Conservation (phyloP, 2,113 vertebrate genomes). For the Heliornis fulica region DNA sequence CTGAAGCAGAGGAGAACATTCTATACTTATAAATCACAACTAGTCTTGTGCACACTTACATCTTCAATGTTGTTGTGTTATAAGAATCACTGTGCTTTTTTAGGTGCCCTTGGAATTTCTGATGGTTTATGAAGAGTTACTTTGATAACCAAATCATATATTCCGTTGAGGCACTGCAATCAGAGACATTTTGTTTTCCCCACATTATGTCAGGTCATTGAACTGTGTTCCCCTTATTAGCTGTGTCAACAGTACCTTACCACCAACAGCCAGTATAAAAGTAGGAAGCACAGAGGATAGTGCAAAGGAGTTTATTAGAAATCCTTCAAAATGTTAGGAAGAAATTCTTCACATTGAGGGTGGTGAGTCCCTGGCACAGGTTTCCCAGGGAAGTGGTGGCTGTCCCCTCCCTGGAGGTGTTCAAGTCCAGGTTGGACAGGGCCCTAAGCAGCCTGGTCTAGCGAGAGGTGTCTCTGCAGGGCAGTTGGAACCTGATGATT, state of each 20-base stretch:
- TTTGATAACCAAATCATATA: background rate
- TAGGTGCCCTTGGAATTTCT: background rate
- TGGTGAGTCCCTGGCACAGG: too few relatives aligned
- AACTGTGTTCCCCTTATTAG: background rate
- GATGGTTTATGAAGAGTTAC: background rate
- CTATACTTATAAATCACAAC: background rate
- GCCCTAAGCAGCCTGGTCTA: too few relatives aligned
- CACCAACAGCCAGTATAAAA: background rate
- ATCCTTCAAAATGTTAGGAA: too few relatives aligned
- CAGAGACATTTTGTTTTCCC: background rate
- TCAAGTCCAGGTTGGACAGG: too few relatives aligned
- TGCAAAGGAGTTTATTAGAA: background rate
- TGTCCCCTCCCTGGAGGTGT: too few relatives aligned
- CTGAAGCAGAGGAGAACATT: background rate
- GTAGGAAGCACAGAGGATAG: background rate
- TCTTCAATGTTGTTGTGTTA: background rate
- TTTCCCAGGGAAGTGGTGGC: too few relatives aligned
- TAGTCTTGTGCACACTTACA: background rate
- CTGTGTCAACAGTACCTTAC: background rate
- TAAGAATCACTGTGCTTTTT: background rate
- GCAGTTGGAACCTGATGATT: too few relatives aligned
- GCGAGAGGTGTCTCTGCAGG: too few relatives aligned
- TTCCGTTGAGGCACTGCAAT: background rate
- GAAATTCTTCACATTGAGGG: too few relatives aligned
- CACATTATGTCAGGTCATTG: rapidly evolving